Evolutionary conservation across 1,140 invertebrate species (phyloP).

Genomic region (Armadillidium nasatum): DNA sequence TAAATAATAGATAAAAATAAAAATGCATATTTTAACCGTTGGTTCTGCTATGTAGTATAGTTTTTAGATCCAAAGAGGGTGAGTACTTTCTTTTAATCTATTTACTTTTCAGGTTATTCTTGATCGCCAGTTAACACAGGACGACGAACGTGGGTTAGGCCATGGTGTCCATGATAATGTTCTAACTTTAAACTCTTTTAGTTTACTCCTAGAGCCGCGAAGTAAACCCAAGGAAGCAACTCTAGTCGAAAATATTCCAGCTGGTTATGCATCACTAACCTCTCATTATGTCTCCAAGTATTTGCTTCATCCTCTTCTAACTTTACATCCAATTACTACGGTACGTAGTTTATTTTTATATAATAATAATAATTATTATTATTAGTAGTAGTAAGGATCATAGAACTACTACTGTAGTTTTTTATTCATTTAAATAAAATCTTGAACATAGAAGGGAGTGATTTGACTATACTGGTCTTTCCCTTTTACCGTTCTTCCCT

Average conservation of each 20-base stretch:
- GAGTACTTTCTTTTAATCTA: too few relatives aligned
- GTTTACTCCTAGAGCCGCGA: slow-evolving; percentile 58
- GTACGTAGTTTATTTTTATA: neutral
- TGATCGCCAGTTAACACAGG: slow-evolving; percentile 83
- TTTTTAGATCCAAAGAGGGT: too few relatives aligned
- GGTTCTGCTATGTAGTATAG: too few relatives aligned
- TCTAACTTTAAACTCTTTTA: slow-evolving; percentile 69
- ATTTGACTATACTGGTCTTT: too few relatives aligned
- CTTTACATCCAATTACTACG: neutral
- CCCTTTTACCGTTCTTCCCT: too few relatives aligned
- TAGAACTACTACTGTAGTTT: too few relatives aligned
- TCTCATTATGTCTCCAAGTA: neutral
- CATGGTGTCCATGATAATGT: slow-evolving; percentile 85
- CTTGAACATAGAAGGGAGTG: too few relatives aligned
- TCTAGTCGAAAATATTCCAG: neutral
- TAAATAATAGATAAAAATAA: neutral
- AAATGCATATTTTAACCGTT: too few relatives aligned
- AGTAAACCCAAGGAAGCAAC: slow-evolving; percentile 49
- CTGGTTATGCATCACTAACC: neutral
- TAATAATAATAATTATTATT: too few relatives aligned
- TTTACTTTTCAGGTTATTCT: slow-evolving; percentile 76
- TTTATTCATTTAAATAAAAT: too few relatives aligned
- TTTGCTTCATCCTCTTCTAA: neutral
- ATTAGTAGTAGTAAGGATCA: too few relatives aligned
- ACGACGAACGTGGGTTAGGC: slow-evolving; percentile 87